Base-by-base conservation (phyloP, 2,113 vertebrate genomes). In the Melanerpes aurifrons region DNA sequence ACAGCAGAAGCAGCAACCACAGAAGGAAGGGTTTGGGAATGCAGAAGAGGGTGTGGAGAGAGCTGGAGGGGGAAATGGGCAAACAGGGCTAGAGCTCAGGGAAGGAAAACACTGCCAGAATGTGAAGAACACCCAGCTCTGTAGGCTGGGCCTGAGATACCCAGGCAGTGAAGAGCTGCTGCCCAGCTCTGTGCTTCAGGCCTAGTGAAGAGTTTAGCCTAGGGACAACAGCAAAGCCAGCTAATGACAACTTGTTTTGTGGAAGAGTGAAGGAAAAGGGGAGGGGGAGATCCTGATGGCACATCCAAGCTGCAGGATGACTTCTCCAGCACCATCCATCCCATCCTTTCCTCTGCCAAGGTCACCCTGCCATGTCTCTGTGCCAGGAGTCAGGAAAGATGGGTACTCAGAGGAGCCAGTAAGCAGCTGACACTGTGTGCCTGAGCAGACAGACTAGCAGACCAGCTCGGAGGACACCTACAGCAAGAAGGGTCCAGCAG, bases 1-100 rank as follows among this genome's bases (percentile, higher is more conserved):
- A 54, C 28, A 45, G 43, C 1, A 0, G 31, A 62, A 56, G 59
- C 11, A 3, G 54, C 35, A 54, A 58, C 20, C 0, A 0, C 2
- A 6, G 37, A 57, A 66, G 70, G 62, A 63, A 47, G 47, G 48
- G 53, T 28, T 56, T 5, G 28, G 68, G 71, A 64, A 85, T 15
- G 64, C 14, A 69, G 68, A 74, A 78, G 9, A 53, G 40, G 25
- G 35, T 45, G 61, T 50, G 35, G 68, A 69, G 29, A 58, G 32
- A 93, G 69, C 57, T 70, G n/a, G 32, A 90, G 28, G 35, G 31
- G 3, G 7, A 86, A 82, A 79, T 5, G 22, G 31, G 29, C 31
- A 68, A 82, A 87, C 31, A 75, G 59, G 68, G 37, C 15, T 25
- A 56, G 54, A 87, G 50, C 26, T 3, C 3, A 1, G 7, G 31